These are phyloP conservation scores for Morone saxatilis DNA, from an alignment of 2,113 vertebrate species.

Conservation along the genomic window DNA sequence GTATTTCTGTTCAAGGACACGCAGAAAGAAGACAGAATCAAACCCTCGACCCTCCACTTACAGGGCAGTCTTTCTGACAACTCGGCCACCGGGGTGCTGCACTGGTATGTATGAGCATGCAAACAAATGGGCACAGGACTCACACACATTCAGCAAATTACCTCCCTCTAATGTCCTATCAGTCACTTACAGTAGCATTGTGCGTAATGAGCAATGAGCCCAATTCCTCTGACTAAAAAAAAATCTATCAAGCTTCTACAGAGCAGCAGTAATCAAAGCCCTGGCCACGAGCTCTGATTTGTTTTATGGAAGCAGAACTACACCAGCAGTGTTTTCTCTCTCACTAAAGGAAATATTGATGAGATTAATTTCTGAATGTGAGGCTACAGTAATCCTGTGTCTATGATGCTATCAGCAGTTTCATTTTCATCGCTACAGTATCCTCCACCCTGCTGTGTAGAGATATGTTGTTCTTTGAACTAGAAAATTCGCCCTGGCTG, in stretches of 20 bases:
- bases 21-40: neutral
- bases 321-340: conserved; percentile 13
- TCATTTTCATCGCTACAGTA: neutral
- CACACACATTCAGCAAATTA: conserved; percentile 15
- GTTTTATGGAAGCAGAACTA: neutral
- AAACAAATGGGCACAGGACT: neutral
- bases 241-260: conserved; percentile 25
- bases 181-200: conserved; percentile 14
- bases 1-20: neutral
- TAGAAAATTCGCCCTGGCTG: neutral
- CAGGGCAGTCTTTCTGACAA: neutral
- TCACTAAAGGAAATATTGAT: conserved; percentile 4
- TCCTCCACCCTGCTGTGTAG: neutral
- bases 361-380: conserved; percentile 12
- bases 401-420: conserved; percentile 4
- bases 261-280: conserved; percentile 24
- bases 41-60: neutral
- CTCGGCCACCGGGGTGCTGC: neutral
- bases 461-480: neutral
- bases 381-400: neutral
- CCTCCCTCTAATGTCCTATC: conserved; percentile 10
- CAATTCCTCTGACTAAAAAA: neutral
- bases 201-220: conserved; percentile 23
- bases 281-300: neutral
- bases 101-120: neutral